A percentile compares a stretch with the other conserved stretches of the same genome.
These are phyloP conservation scores for Menidia menidia DNA, from an alignment of 2,797 vertebrate genomes.

Conservation along the genomic window DNA sequence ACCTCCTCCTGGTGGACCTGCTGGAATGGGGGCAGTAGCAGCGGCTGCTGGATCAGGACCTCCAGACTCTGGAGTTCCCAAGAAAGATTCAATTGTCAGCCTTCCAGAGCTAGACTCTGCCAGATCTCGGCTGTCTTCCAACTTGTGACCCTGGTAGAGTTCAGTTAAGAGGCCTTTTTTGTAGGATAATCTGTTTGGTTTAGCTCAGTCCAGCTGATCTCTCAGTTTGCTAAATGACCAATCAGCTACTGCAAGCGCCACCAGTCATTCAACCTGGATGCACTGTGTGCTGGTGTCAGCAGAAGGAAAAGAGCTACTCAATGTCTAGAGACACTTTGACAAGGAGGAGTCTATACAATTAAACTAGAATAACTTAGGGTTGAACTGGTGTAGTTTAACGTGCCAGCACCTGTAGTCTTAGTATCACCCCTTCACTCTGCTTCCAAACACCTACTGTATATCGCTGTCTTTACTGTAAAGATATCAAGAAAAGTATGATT, in stretches of 20 bases:
- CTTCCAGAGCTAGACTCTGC: constrained; percentile 91
- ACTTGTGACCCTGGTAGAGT: constrained; percentile 92
- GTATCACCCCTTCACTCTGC: constrained; percentile 82
- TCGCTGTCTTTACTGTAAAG: constrained; percentile 84
- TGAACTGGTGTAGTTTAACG: constrained; percentile 76
- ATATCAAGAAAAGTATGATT: constrained; percentile 77
- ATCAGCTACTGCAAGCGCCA: constrained; percentile 64
- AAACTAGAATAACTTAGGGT: constrained; percentile 76
- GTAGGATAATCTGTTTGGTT: constrained; percentile 76
- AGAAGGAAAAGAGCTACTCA: constrained; percentile 73
- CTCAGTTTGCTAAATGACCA: constrained; percentile 68
- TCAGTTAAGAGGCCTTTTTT: constrained; percentile 82
- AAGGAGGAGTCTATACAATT: constrained; percentile 74
- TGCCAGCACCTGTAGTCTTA: constrained; percentile 81
- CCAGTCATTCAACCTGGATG: constrained; percentile 68
- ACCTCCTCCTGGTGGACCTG: constrained; percentile 77
- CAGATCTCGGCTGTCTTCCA: constrained; percentile 95
- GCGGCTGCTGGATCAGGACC: constrained; percentile 76
- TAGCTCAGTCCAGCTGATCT: constrained; percentile 72
- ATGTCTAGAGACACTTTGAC: constrained; percentile 68
- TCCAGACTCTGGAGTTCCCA: constrained; percentile 84
- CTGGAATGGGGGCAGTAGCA: constrained; percentile 65
- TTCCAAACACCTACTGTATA: constrained; percentile 83
- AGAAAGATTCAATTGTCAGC: constrained; percentile 90
- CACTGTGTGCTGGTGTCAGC: constrained; percentile 70